Evolutionary conservation across 2,888 invertebrate genomes (phyloP).

Genomic region (Lepidochitona cinerea): DNA sequence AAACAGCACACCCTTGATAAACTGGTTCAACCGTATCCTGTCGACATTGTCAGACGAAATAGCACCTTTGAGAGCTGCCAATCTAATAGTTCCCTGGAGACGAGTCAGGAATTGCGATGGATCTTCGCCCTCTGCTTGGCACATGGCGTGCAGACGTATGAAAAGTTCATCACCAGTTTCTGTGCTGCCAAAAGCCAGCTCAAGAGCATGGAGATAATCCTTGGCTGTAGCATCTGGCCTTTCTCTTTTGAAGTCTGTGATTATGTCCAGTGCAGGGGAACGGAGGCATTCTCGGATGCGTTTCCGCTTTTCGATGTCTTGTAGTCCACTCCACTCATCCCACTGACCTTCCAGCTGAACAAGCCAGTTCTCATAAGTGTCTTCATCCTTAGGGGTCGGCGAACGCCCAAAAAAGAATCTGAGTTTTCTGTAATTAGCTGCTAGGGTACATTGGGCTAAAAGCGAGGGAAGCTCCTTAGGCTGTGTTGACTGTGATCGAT

Average conservation of each 20-base stretch:
- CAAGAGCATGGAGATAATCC: background rate
- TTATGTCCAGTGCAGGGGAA: background rate
- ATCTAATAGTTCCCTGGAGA: background rate
- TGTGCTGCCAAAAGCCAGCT: background rate
- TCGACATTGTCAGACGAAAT: background rate
- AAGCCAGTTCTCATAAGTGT: background rate
- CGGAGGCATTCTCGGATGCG: background rate
- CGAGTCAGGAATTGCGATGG: background rate
- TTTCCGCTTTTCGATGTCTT: background rate
- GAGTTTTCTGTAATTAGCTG: constrained; percentile 1
- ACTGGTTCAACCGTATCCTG: background rate
- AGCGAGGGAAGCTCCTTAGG: background rate
- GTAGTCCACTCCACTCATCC: background rate
- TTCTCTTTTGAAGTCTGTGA: background rate
- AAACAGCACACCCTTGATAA: background rate
- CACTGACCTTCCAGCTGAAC: background rate
- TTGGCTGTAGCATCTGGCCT: background rate
- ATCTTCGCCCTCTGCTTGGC: background rate
- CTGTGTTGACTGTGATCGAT: too few relatives aligned
- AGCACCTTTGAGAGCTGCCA: background rate
- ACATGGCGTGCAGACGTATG: background rate
- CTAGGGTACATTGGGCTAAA: background rate
- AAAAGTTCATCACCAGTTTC: background rate
- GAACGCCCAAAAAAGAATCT: background rate
- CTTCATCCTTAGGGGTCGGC: background rate